A percentile compares a stretch with the other conserved stretches of the same genome.
These are phyloP conservation scores for Mactromeris polynyma DNA, from an alignment of 2,888 invertebrate genomes.

Conservation along the genomic window DNA sequence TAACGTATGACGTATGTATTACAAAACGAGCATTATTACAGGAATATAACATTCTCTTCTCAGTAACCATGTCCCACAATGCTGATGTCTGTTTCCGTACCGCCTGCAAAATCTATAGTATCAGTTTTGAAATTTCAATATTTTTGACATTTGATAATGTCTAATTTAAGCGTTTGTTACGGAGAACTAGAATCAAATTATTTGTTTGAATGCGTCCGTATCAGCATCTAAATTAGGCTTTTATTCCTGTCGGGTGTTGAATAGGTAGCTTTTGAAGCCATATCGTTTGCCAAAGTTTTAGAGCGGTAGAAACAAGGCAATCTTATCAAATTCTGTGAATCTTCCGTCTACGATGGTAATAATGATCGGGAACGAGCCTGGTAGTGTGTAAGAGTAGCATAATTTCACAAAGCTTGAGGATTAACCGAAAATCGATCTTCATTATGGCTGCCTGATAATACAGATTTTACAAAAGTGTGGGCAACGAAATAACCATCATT, in stretches of 20 bases:
- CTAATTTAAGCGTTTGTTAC: neutral
- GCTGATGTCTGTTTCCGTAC: neutral
- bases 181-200: neutral
- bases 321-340: constrained; percentile 11
- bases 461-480: constrained; percentile 67
- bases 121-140: constrained; percentile 3
- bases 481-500: constrained; percentile 65
- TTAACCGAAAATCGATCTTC: constrained; percentile 61
- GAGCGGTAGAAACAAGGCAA: neutral
- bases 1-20: neutral
- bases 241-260: neutral
- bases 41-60: neutral
- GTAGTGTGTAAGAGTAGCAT: constrained; percentile 1
- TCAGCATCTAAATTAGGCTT: neutral
- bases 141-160: neutral
- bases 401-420: constrained; percentile 32
- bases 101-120: neutral
- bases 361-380: neutral
- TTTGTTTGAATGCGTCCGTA: neutral
- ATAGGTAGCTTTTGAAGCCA: constrained; percentile 4
- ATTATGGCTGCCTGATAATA: constrained; percentile 58
- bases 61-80: neutral
- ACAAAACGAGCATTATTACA: neutral
- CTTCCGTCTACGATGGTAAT: neutral
- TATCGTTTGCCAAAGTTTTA: neutral